Conservation (phyloP, 1,140 invertebrate species). For the Diprion similis region DNA sequence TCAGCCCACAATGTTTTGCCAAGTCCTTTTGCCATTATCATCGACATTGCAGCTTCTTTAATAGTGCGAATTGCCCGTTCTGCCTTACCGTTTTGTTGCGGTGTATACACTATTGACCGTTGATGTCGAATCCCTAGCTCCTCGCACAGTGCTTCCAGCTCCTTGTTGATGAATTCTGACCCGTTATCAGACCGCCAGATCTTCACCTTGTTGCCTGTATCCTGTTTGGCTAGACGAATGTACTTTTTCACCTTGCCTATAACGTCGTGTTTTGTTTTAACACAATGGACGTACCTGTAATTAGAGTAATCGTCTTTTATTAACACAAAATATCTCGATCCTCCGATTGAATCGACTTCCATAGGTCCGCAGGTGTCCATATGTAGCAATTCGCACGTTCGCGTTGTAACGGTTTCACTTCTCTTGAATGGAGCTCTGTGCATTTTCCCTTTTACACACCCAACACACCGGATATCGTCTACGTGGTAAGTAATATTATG, state of each 20-base stretch:
- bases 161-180: background rate
- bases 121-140: background rate
- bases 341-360: background rate
- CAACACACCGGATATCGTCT: too few relatives aligned
- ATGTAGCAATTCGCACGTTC: too few relatives aligned
- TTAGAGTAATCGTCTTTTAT: conserved; percentile 27
- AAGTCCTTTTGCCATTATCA: conserved; percentile 4
- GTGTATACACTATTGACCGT: background rate
- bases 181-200: background rate
- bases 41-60: conserved; percentile 5
- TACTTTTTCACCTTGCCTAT: background rate
- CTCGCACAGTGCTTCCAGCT: background rate
- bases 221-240: background rate
- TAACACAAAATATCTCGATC: conserved; percentile 17
- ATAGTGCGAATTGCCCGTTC: background rate
- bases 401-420: too few relatives aligned
- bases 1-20: conserved; percentile 26
- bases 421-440: too few relatives aligned
- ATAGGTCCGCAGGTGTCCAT: background rate
- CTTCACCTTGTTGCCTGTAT: conserved; percentile 16
- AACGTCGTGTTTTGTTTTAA: conserved; percentile 17
- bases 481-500: too few relatives aligned
- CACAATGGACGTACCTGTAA: conserved; percentile 18
- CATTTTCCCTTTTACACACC: too few relatives aligned
- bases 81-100: conserved; percentile 1